phyloP scores from a whole-genome alignment of 2,888 invertebrate genomes.

The Subacronicta megacephala region DNA sequence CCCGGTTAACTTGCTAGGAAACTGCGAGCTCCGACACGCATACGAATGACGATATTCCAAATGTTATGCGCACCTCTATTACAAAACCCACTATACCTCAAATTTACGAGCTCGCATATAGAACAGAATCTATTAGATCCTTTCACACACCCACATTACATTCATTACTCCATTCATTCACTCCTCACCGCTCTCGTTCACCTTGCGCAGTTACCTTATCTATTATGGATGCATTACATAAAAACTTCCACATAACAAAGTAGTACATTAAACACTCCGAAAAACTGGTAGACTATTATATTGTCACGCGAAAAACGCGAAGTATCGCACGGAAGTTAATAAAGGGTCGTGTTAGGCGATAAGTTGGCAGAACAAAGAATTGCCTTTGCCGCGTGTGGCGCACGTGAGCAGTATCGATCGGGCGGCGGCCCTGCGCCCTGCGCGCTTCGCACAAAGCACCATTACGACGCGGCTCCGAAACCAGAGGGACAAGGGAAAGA shows the following conservation, averaged over 20 bases:
- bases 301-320: constrained; percentile 58
- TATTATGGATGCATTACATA: constrained; percentile 28
- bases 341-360: constrained; percentile 62
- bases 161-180: constrained; percentile 32
- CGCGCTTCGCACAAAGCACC: constrained; percentile 63
- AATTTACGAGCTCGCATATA: constrained; percentile 34
- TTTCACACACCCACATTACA: constrained; percentile 15
- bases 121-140: constrained; percentile 16
- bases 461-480: constrained; percentile 51
- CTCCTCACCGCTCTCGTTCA: constrained; percentile 25
- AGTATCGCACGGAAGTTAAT: constrained; percentile 63
- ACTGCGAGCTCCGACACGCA: constrained; percentile 34
- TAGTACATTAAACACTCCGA: constrained; percentile 44
- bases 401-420: constrained; percentile 70
- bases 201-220: constrained; percentile 18
- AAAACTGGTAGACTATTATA: constrained; percentile 50
- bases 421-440: constrained; percentile 62
- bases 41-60: constrained; percentile 46
- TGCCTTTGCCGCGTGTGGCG: constrained; percentile 58
- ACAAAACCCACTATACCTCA: constrained; percentile 30
- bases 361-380: constrained; percentile 68
- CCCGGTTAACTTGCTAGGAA: constrained; percentile 41
- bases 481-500: constrained; percentile 24
- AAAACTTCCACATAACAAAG: constrained; percentile 34
- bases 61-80: constrained; percentile 30